phyloP scores from a whole-genome alignment of 2,888 invertebrate species.

The Alcis repandata region DNA sequence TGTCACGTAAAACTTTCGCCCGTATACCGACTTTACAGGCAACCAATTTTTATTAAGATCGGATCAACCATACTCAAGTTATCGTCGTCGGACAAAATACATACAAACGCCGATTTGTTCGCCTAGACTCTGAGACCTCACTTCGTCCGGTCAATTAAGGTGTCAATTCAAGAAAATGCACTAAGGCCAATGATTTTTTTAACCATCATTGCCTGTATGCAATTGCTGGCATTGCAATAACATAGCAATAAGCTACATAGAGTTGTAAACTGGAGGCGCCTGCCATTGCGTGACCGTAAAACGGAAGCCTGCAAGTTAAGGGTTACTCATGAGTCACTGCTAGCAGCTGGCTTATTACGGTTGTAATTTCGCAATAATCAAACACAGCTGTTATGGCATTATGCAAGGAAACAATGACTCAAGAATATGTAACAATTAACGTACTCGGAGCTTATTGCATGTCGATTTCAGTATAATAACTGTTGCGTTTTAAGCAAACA shows the following conservation, averaged over 20 bases:
- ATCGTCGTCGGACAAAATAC: too few relatives aligned
- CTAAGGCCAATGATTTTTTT: too few relatives aligned
- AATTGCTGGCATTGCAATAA: too few relatives aligned
- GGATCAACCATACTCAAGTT: too few relatives aligned
- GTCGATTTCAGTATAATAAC: not conserved
- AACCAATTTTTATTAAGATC: too few relatives aligned
- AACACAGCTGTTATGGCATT: constrained; percentile 64
- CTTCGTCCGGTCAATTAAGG: not conserved
- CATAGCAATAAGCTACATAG: not conserved
- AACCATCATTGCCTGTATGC: too few relatives aligned
- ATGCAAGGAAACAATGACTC: constrained; percentile 55
- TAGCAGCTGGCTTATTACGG: constrained; percentile 63
- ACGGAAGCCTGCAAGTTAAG: constrained; percentile 33
- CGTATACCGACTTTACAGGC: too few relatives aligned
- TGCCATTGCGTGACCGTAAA: constrained; percentile 41
- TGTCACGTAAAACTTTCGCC: too few relatives aligned
- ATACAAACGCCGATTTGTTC: too few relatives aligned
- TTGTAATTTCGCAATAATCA: constrained; percentile 64
- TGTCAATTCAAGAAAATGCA: not conserved
- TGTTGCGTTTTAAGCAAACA: constrained; percentile 5
- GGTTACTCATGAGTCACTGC: constrained; percentile 58
- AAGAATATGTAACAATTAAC: constrained; percentile 37
- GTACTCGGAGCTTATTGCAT: constrained; percentile 31
- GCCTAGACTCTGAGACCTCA: too few relatives aligned
- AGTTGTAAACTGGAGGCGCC: too few relatives aligned